These are phyloP conservation scores for Erpobdella octoculata DNA, from an alignment of 2,888 invertebrate species.

Conservation along the genomic window DNA sequence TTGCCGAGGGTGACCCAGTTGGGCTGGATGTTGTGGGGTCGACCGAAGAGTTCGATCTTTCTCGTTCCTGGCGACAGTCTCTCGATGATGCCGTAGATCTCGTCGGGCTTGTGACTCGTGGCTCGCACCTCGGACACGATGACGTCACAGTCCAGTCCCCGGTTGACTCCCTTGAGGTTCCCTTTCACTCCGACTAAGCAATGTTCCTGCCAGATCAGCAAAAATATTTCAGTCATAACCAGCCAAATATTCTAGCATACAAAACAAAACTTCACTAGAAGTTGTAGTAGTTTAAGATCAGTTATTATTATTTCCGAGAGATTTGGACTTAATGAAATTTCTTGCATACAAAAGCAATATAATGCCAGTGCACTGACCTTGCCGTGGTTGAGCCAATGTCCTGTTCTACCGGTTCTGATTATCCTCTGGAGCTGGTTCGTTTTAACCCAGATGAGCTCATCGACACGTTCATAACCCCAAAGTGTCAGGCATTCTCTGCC, in stretches of 20 bases:
- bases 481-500: constrained; percentile 72
- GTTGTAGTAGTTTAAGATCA: no score
- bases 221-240: not conserved
- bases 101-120: constrained; percentile 95
- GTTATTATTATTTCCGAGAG: no score
- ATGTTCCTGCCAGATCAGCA: not conserved
- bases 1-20: constrained; percentile 94
- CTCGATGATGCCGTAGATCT: constrained; percentile 95
- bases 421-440: constrained; percentile 94
- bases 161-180: constrained; percentile 73
- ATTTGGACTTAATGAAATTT: no score
- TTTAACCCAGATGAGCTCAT: constrained; percentile 97
- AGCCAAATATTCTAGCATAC: not conserved
- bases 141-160: constrained; percentile 91
- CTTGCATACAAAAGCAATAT: no score
- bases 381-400: constrained; percentile 97
- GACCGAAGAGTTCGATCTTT: constrained; percentile 90
- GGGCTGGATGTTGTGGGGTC: constrained; percentile 93
- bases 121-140: constrained; percentile 93
- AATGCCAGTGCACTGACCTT: constrained; percentile 91
- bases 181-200: constrained; percentile 82
- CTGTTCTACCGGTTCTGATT: constrained; percentile 89
- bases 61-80: constrained; percentile 88
- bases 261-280: no score
- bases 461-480: constrained; percentile 72